Evolutionary conservation across 2,113 vertebrate species (phyloP).

Genomic region (Macheiramphus alcinus): DNA sequence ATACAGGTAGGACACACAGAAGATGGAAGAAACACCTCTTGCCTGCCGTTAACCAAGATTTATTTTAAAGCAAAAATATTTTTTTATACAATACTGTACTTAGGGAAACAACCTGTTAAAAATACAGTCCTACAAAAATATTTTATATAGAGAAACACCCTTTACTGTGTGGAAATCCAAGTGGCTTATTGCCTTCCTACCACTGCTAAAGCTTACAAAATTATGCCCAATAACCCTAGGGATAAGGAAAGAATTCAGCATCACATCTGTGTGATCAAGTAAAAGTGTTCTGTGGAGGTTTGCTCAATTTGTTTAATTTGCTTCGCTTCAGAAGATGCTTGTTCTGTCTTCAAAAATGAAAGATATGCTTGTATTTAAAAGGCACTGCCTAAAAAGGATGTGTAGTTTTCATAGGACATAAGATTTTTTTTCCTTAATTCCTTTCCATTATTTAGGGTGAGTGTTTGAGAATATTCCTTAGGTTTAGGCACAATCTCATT

Average conservation of each 20-base stretch:
- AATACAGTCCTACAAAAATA: background rate
- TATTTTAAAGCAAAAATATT: background rate
- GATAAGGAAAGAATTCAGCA: background rate
- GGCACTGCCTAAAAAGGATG: background rate
- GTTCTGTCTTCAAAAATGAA: background rate
- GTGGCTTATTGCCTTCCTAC: background rate
- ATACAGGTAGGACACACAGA: background rate
- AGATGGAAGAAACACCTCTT: background rate
- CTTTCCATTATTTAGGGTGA: too few species aligned
- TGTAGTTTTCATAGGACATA: fast-evolving
- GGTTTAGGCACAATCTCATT: too few species aligned
- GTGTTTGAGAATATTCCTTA: too few species aligned
- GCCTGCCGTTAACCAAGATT: background rate
- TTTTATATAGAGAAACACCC: background rate
- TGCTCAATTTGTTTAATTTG: background rate
- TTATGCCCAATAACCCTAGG: background rate
- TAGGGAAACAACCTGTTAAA: background rate
- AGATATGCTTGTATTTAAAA: background rate
- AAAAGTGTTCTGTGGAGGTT: background rate
- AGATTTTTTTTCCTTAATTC: background rate
- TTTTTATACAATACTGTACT: background rate
- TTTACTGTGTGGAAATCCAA: background rate
- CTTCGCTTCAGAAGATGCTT: background rate
- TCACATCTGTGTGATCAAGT: background rate
- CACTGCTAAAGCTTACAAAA: background rate